A percentile compares a stretch with the other conserved stretches of the same genome.
These are phyloP conservation scores for Sphinx pinastri DNA, from an alignment of 2,888 invertebrate genomes.

Conservation along the genomic window DNA sequence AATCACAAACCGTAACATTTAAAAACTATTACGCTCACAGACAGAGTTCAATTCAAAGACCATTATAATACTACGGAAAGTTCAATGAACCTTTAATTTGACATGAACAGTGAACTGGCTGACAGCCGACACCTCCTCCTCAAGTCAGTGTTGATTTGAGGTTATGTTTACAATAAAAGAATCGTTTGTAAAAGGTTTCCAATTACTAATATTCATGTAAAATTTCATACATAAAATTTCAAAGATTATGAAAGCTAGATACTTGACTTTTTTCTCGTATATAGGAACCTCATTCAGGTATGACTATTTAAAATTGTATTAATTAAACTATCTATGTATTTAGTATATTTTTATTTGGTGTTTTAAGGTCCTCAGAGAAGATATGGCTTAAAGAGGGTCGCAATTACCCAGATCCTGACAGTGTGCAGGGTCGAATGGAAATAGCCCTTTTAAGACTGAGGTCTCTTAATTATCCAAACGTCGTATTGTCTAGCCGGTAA, in stretches of 20 bases:
- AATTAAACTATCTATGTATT: background rate
- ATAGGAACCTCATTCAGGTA: conserved; percentile 91
- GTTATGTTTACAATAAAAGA: conserved; percentile 10
- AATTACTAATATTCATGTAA: background rate
- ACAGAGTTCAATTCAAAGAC: too few relatives aligned
- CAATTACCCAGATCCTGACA: conserved; percentile 83
- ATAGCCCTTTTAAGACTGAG: conserved; percentile 82
- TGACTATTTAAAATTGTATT: conserved; percentile 29
- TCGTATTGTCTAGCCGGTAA: conserved; percentile 89
- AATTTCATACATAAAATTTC: conserved; percentile 19
- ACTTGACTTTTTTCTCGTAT: conserved; percentile 90
- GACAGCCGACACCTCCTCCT: background rate
- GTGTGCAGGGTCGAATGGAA: conserved; percentile 90
- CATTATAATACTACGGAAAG: too few relatives aligned
- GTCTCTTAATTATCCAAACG: conserved; percentile 82
- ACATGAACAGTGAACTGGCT: background rate
- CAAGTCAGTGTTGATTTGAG: background rate
- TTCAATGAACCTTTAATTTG: too few relatives aligned
- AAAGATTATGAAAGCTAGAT: conserved; percentile 84
- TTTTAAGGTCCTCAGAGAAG: conserved; percentile 88
- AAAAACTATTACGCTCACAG: too few relatives aligned
- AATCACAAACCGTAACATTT: too few relatives aligned
- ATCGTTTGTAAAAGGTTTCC: background rate
- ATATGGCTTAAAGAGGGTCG: conserved; percentile 75
- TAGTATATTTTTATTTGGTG: too few relatives aligned